These are phyloP conservation scores for Cyaniris semiargus DNA, from an alignment of 2,888 invertebrate genomes.

Conservation along the genomic window DNA sequence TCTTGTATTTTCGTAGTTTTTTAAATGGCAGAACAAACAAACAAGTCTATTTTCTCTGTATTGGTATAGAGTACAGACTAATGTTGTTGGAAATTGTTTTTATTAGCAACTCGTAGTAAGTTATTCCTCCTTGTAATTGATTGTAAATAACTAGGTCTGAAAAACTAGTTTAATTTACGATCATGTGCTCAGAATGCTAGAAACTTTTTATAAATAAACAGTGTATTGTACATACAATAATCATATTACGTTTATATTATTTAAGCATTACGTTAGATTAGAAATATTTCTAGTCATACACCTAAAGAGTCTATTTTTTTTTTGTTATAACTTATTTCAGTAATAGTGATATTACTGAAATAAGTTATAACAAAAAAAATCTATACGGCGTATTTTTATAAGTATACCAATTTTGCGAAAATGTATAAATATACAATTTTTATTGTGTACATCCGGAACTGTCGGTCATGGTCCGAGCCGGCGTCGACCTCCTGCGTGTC, in stretches of 20 bases:
- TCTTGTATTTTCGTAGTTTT: not conserved
- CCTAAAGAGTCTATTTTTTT: no score
- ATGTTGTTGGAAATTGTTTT: not conserved
- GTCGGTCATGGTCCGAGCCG: not conserved
- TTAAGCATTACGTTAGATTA: not conserved
- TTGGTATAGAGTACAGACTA: not conserved
- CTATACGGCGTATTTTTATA: no score
- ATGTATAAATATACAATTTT: not conserved
- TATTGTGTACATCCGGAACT: not conserved
- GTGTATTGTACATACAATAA: not conserved
- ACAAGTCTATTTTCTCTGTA: not conserved
- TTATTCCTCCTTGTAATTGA: conserved; percentile 1
- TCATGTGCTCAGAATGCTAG: not conserved
- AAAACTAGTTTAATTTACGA: conserved; percentile 25
- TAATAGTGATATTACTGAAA: no score
- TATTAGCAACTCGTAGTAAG: not conserved
- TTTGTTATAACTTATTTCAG: no score
- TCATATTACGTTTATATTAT: not conserved
- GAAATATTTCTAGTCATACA: no score
- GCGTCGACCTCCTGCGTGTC: conserved; percentile 7
- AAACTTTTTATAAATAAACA: not conserved
- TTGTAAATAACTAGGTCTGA: not conserved
- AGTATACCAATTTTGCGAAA: not conserved
- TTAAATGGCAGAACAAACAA: not conserved
- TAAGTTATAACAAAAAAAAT: no score